Percentiles rank a stretch among this genome's conserved stretches.
These are phyloP conservation scores for Aurelia sp. DNA, from an alignment of 30 jellyfish, hydroid and myxozoan genomes.

Conservation along the genomic window DNA sequence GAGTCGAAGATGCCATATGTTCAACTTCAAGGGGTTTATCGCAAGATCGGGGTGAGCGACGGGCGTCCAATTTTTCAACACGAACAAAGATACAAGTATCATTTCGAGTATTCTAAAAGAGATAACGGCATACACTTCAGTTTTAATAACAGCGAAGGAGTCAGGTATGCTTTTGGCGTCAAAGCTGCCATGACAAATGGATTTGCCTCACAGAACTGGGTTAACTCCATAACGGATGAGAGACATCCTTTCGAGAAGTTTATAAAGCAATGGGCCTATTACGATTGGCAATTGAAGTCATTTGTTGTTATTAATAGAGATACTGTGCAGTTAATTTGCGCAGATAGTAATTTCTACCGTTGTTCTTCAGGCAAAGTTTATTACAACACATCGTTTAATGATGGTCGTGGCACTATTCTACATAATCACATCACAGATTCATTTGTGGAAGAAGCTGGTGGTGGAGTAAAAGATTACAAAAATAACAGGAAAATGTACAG, in stretches of 20 bases:
- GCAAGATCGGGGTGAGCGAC: not conserved
- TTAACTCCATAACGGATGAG: slow-evolving; percentile 15
- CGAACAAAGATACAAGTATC: slow-evolving; percentile 17
- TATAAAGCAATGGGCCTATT: slow-evolving; percentile 28
- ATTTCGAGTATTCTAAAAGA: not conserved
- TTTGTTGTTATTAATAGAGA: not conserved
- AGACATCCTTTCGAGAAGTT: slow-evolving; percentile 29
- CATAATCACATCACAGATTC: slow-evolving; percentile 30
- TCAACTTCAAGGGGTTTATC: slow-evolving; percentile 41
- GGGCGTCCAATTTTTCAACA: slow-evolving; percentile 31
- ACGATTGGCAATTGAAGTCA: slow-evolving; percentile 26
- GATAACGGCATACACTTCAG: too few species aligned
- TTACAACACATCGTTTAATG: slow-evolving; percentile 16
- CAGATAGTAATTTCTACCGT: slow-evolving; percentile 17
- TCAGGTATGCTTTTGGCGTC: slow-evolving; percentile 4
- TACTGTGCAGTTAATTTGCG: slow-evolving; percentile 18
- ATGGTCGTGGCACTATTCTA: not conserved
- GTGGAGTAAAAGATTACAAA: not conserved
- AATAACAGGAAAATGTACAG: slow-evolving; percentile 61
- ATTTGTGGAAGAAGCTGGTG: slow-evolving; percentile 12
- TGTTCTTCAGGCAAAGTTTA: slow-evolving; percentile 37
- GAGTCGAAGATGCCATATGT: slow-evolving; percentile 55
- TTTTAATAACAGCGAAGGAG: too few species aligned
- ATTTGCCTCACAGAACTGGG: slow-evolving; percentile 12
- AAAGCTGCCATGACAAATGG: slow-evolving; percentile 3